Evolutionary conservation across 2,113 vertebrate genomes (phyloP).

Genomic region (Caranx melampygus): DNA sequence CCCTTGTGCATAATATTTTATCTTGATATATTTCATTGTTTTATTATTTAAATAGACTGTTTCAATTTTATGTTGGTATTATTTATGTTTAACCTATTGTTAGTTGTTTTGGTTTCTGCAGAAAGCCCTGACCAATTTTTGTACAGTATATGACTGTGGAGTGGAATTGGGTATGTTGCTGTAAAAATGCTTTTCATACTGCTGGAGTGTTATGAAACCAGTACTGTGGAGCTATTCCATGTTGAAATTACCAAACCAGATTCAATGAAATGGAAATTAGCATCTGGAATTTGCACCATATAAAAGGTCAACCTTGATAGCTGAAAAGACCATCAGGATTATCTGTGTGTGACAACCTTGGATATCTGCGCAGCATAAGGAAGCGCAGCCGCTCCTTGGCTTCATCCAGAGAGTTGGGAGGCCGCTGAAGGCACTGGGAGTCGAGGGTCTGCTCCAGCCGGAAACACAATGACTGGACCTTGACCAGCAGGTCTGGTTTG

Average conservation of each 20-base stretch:
- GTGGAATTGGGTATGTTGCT: too few relatives aligned
- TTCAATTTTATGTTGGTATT: too few relatives aligned
- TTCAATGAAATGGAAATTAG: too few relatives aligned
- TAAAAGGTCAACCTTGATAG: neutral
- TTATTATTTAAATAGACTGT: neutral
- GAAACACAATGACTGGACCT: slow-evolving; percentile 94
- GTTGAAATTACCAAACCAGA: neutral
- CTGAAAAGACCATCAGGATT: neutral
- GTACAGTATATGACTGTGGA: too few relatives aligned
- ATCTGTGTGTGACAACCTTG: slow-evolving; percentile 76
- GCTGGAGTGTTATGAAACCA: too few relatives aligned
- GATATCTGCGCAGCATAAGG: slow-evolving; percentile 89
- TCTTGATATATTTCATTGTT: neutral
- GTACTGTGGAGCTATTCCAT: neutral
- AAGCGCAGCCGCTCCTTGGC: slow-evolving; percentile 94
- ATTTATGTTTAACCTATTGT: too few relatives aligned
- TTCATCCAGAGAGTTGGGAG: slow-evolving; percentile 92
- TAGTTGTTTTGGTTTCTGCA: too few relatives aligned
- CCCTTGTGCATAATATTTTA: too few relatives aligned
- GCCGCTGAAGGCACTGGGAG: slow-evolving; percentile 81
- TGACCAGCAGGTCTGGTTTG: slow-evolving; percentile 91
- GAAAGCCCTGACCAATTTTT: too few relatives aligned
- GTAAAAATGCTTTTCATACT: too few relatives aligned
- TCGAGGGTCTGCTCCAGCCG: slow-evolving; percentile 90
- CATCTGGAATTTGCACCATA: neutral